These are phyloP conservation scores for Chrosomus eos DNA, from an alignment of 2,797 vertebrate species.

Conservation along the genomic window DNA sequence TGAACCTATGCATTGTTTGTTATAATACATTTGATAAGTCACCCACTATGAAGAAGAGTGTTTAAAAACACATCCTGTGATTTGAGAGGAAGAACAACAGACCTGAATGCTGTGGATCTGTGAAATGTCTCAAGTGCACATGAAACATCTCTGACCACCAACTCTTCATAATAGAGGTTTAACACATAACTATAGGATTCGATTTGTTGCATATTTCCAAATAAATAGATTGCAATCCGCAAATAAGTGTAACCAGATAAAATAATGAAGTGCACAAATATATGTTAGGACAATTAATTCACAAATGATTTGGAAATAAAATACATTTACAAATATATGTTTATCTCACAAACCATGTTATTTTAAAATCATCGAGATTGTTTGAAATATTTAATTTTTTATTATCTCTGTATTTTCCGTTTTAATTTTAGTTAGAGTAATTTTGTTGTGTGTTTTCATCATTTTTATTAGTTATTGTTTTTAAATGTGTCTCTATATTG, in stretches of 20 bases:
- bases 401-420: background rate
- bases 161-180: background rate
- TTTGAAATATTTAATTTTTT: too few species aligned
- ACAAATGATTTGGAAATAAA: too few species aligned
- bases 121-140: conserved; percentile 28
- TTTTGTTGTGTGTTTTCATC: background rate
- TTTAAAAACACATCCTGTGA: background rate
- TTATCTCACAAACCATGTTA: background rate
- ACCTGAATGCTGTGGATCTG: background rate
- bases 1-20: background rate
- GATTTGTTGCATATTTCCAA: background rate
- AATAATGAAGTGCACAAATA: background rate
- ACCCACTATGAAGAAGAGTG: background rate
- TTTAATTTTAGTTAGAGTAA: background rate
- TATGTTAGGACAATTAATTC: background rate
- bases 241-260: background rate
- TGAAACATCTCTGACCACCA: background rate
- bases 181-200: background rate
- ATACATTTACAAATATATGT: too few species aligned
- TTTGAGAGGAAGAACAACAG: background rate
- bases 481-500: background rate
- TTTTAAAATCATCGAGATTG: background rate
- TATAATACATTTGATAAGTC: background rate
- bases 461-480: background rate
- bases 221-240: background rate